Evolutionary conservation across 2,113 vertebrate species (phyloP), one percentile per base, ranked within the genome.

Genomic region (Gyps fulvus): DNA sequence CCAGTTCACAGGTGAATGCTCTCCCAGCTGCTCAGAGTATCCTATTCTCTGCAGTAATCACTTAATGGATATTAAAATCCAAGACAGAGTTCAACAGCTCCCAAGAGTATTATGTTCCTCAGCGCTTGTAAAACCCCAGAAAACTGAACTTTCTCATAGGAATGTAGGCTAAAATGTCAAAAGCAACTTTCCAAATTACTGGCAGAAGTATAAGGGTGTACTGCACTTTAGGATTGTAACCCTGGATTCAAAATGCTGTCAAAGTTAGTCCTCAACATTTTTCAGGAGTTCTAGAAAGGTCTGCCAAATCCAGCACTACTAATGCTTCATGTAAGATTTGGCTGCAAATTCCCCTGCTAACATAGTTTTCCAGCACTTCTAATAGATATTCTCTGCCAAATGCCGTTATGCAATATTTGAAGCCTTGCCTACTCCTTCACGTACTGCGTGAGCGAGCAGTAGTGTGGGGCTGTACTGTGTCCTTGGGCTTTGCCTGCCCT

Each of bases 101-200:
- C 49, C 59, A 77, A 82, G 58, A 54, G 26, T 83, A 79, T 89
- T 94, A 58, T 65, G 57, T 78, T 92, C 36, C 40, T 95, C 50
- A 57, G 36, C 0, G 0, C 70, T 86, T 92, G 57, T 57, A 69
- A 93, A 93, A 79, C 10, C 32, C 42, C 25, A 83, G 58, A 83
- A 96, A 93, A 72, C 9, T 8, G 32, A 89, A 82, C 36, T 73
- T 95, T 55, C 69, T 45, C 25, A 38, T 55, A 45, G 52, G 69
- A 96, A 83, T 71, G 29, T 80, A 85, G 67, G 63, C 76, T 94
- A 87, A 97, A 96, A 87, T 66, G 43, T 92, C 66, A 95, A 91
- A 83, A 1, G 0, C 15, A 93, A 55, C 43, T 94, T 93, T 73
- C 36, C n/a, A 92, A 73, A 83, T 87, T 85, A 62, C 38, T 87